phyloP scores from a whole-genome alignment of 2,113 vertebrate species.

The Saguinus imperator region DNA sequence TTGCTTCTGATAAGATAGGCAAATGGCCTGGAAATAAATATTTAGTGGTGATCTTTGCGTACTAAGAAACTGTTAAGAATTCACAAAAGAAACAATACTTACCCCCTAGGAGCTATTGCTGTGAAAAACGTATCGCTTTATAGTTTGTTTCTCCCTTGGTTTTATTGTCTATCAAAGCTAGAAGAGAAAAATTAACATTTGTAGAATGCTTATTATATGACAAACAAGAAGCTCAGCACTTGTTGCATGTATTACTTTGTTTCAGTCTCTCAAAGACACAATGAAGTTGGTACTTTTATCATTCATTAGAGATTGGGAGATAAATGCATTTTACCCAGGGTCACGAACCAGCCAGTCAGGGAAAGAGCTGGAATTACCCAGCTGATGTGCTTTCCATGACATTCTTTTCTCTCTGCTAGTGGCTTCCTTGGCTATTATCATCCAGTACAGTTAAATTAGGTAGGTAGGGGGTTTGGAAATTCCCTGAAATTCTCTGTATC shows the following conservation, averaged over 20 bases:
- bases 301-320: not conserved
- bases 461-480: not conserved
- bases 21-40: conserved; percentile 31
- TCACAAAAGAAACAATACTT: conserved; percentile 42
- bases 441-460: not conserved
- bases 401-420: not conserved
- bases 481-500: not conserved
- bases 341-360: rapidly evolving
- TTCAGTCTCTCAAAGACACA: not conserved
- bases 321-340: not conserved
- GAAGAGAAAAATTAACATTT: conserved; percentile 46
- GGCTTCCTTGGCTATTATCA: too few relatives aligned
- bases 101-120: conserved; percentile 9
- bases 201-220: not conserved
- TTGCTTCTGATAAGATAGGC: not conserved
- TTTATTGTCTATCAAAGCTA: conserved; percentile 49
- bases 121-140: conserved; percentile 26
- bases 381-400: not conserved
- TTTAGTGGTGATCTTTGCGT: conserved; percentile 23
- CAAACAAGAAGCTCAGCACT: not conserved
- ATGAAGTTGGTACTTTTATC: not conserved
- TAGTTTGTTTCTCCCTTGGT: not conserved
- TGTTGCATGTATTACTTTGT: not conserved
- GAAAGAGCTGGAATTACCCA: not conserved
- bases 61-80: conserved; percentile 41